Percentiles rank a stretch among this genome's conserved stretches.
Conservation (phyloP, 2,113 vertebrate genomes). For the Crotalus horridus region DNA sequence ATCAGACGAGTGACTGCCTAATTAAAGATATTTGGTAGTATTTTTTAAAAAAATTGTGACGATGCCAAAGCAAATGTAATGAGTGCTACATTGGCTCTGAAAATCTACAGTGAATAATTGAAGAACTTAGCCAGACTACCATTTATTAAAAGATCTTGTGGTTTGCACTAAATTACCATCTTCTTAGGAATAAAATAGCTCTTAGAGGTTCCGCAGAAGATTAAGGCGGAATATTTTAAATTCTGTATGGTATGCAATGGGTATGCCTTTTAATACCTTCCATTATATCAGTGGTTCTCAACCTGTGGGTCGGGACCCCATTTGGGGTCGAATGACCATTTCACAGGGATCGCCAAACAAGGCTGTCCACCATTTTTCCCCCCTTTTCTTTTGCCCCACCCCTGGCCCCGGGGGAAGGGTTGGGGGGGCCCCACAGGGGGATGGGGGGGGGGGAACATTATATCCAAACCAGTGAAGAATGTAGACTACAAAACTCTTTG, state of each 20-base stretch:
- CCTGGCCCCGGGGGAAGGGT: too few species aligned
- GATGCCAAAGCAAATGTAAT: neutral
- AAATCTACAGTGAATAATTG: neutral
- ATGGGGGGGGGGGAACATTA: too few species aligned
- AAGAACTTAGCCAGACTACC: neutral
- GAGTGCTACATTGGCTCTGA: neutral
- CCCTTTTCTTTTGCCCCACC: too few species aligned
- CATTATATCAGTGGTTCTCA: too few species aligned
- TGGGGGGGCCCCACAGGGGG: too few species aligned
- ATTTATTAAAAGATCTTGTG: slow-evolving; percentile 1
- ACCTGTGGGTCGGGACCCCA: too few species aligned
- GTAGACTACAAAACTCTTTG: neutral
- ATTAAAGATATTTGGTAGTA: slow-evolving; percentile 15
- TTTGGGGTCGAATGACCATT: too few species aligned
- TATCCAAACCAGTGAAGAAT: neutral
- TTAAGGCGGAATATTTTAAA: neutral
- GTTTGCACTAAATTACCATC: neutral
- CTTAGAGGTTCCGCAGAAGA: neutral
- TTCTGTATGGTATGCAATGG: neutral
- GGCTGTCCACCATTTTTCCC: too few species aligned
- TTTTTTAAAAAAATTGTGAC: neutral
- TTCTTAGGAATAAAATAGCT: neutral
- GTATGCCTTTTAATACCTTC: neutral
- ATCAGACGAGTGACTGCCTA: neutral
- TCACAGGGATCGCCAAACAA: too few species aligned